phyloP scores from a whole-genome alignment of 92 coral and sea anemone genomes.

The Paragorgia papillata region DNA sequence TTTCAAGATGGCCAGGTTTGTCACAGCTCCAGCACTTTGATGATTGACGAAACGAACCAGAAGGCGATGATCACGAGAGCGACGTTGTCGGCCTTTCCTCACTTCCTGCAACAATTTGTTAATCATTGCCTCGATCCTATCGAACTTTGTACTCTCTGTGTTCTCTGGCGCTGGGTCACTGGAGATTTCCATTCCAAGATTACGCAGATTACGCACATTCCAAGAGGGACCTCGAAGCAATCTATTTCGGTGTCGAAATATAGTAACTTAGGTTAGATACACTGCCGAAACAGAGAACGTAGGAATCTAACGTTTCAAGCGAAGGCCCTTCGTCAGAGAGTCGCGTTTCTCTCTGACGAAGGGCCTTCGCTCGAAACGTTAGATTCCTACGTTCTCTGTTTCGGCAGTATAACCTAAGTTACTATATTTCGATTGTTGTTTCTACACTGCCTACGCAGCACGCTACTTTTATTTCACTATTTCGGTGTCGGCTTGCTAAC shows the following conservation, averaged over 20 bases:
- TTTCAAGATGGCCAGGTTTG: slow-evolving; percentile 23
- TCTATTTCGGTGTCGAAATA: no score
- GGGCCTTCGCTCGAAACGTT: no score
- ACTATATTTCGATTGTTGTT: no score
- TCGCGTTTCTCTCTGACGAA: no score
- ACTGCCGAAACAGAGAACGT: no score
- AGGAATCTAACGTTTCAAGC: no score
- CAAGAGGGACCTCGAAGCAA: neutral
- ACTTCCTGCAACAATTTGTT: slow-evolving; percentile 14
- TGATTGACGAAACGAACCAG: neutral
- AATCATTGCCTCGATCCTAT: slow-evolving; percentile 19
- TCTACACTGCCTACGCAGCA: no score
- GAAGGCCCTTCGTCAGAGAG: no score
- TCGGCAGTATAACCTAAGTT: no score
- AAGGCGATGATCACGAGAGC: neutral
- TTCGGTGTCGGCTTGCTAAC: slow-evolving; percentile 23
- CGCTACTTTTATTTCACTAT: no score
- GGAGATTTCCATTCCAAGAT: neutral
- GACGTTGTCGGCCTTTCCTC: slow-evolving; percentile 7
- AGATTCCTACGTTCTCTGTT: no score
- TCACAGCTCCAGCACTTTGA: slow-evolving; percentile 15
- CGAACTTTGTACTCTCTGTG: neutral
- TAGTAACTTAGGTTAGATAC: no score
- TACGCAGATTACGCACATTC: neutral
- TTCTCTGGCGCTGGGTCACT: neutral